Conservation (phyloP, 1,140 invertebrate species). For the Drosophila ambigua region DNA sequence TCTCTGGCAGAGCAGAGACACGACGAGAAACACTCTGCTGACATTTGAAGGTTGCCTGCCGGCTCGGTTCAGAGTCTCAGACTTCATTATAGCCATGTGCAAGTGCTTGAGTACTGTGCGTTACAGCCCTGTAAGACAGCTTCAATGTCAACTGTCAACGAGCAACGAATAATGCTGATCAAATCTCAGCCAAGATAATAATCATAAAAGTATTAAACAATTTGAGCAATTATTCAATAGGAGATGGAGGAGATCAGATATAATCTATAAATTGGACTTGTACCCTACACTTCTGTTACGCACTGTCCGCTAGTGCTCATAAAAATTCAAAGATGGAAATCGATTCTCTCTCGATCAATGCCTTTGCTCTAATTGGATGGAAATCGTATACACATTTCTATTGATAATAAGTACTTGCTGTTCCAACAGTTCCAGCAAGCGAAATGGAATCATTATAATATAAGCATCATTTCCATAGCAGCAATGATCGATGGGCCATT, state of each 20-base stretch:
- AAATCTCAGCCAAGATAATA: conserved; percentile 23
- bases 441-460: conserved; percentile 23
- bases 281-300: conserved; percentile 1
- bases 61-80: conserved; percentile 25
- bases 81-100: conserved; percentile 61
- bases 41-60: conserved; percentile 73
- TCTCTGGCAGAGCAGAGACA: conserved; percentile 39
- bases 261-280: no score
- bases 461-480: no score
- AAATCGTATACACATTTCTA: conserved; percentile 27
- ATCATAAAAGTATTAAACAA: conserved; percentile 4
- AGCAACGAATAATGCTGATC: neutral
- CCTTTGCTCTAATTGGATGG: conserved; percentile 24
- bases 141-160: conserved; percentile 26
- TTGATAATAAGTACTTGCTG: conserved; percentile 9
- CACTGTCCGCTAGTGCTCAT: no score
- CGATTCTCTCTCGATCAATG: neutral
- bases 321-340: conserved; percentile 13
- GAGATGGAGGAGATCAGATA: no score
- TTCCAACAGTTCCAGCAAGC: conserved; percentile 11
- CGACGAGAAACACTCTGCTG: conserved; percentile 67
- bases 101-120: conserved; percentile 30
- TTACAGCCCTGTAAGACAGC: conserved; percentile 42
- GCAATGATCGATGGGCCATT: no score
- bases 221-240: conserved; percentile 34